A percentile compares a stretch with the other conserved stretches of the same genome.
Evolutionary conservation across 2,888 invertebrate species (phyloP).

Genomic region (Ganaspis brasiliensis): DNA sequence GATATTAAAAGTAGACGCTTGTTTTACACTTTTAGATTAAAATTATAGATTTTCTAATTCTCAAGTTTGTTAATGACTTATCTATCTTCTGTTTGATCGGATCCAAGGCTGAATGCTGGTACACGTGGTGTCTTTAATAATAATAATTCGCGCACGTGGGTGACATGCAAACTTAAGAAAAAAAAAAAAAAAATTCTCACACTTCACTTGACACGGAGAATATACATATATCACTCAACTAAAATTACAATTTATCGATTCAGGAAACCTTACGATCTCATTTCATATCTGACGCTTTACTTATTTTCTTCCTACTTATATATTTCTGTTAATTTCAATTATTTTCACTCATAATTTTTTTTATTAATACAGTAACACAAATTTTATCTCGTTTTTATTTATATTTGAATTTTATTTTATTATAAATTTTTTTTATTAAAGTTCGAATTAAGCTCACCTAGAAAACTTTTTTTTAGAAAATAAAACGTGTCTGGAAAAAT

Average conservation of each 20-base stretch:
- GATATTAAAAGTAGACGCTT: neutral
- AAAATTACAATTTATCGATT: constrained; percentile 25
- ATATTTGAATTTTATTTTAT: neutral
- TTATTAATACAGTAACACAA: too few relatives aligned
- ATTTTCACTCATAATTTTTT: too few relatives aligned
- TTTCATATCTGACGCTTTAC: too few relatives aligned
- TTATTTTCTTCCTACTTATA: too few relatives aligned
- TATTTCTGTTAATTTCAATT: too few relatives aligned
- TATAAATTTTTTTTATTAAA: too few relatives aligned
- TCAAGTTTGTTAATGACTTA: neutral
- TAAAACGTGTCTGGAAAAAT: constrained; percentile 2
- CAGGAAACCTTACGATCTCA: constrained; percentile 23
- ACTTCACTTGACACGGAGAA: neutral
- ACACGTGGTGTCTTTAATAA: constrained; percentile 15
- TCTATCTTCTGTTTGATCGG: neutral
- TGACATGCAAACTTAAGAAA: neutral
- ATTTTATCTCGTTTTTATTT: neutral
- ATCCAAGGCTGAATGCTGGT: constrained; percentile 19
- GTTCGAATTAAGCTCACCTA: too few relatives aligned
- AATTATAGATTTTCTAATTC: neutral
- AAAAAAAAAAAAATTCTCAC: neutral
- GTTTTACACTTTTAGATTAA: neutral
- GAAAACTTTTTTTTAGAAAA: constrained; percentile 5
- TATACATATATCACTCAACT: neutral
- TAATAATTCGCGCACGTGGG: constrained; percentile 20